Evolutionary conservation across 2,113 vertebrate genomes (phyloP), one percentile per base, ranked within the genome.

Genomic region (Corythaixoides concolor): DNA sequence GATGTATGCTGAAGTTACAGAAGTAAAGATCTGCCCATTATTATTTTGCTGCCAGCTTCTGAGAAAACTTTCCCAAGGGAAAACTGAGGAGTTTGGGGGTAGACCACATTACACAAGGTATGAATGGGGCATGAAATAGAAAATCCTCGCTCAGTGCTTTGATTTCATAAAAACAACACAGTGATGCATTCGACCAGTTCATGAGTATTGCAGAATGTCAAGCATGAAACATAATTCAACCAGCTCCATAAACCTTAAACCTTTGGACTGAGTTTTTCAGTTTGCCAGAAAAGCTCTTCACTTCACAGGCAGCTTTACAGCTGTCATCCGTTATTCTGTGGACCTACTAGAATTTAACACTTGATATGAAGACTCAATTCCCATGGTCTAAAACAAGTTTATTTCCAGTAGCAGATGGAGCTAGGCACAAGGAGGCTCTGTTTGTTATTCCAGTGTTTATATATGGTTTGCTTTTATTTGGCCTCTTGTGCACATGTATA

Each of bases 91-190:
- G 1, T 50, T 41, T 60, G 66, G 22, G 32, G 21, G 32, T 43
- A 64, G 45, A 5, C 5, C 9, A 2, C 18, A 3, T 35, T 23
- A 5, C 1, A 30, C 49, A 39, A n/a, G 18, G n/a, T 53, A 7
- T 8, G 50, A 62, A 64, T 13, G 35, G 67, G 78, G 17, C 0
- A 2, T 85, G 77, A 88, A 72, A 73, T 27, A 55, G 60, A 90
- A 76, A 76, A 60, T 13, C 58, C 39, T 72, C 1, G 0, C 49
- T 50, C 33, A 5, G 39, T 49, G 66, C 35, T 82, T 68, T 49
- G 85, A 19, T 33, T 50, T 19, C 27, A 55, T 62, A 20, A 59
- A 67, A 91, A n/a, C 45, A 78, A 24, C 7, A 8, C 30, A 47
- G 39, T 0, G 4, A 45, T 80, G 39, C 45, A 5, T 28, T 66